These are phyloP conservation scores for Hirtodrosophila cameraria DNA, from an alignment of 2,888 invertebrate genomes.

Conservation along the genomic window DNA sequence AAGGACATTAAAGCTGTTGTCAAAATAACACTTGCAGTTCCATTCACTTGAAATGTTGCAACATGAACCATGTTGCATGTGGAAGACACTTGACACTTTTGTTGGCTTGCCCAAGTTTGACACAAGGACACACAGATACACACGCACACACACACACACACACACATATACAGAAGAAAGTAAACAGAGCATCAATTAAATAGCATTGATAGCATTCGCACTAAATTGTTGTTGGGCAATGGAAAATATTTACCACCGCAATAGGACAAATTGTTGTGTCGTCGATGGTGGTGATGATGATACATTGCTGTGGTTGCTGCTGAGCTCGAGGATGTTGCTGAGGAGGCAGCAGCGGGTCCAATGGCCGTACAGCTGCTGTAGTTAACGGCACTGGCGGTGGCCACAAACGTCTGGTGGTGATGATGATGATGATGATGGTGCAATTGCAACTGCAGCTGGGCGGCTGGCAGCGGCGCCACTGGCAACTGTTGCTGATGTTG, in stretches of 20 bases:
- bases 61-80: constrained; percentile 24
- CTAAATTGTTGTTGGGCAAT: constrained; percentile 31
- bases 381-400: constrained; percentile 69
- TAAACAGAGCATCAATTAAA: constrained; percentile 50
- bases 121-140: constrained; percentile 2
- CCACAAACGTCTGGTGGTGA: constrained; percentile 77
- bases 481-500: constrained; percentile 60
- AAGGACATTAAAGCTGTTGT: too few relatives aligned
- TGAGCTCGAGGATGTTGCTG: constrained; percentile 28
- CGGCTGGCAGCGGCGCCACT: constrained; percentile 57
- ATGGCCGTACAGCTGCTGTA: constrained; percentile 65
- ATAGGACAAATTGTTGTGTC: constrained; percentile 84
- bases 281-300: constrained; percentile 82
- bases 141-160: constrained; percentile 9
- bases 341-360: constrained; percentile 31
- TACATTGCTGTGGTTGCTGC: constrained; percentile 79
- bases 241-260: constrained; percentile 83
- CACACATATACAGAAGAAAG: constrained; percentile 2
- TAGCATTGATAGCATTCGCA: constrained; percentile 51
- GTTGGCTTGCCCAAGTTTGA: constrained; percentile 11
- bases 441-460: constrained; percentile 74
- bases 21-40: neutral
- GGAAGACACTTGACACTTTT: constrained; percentile 56
- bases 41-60: constrained; percentile 30
- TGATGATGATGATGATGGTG: constrained; percentile 77